phyloP scores from a whole-genome alignment of 2,113 vertebrate genomes.

The Tetrax tetrax region DNA sequence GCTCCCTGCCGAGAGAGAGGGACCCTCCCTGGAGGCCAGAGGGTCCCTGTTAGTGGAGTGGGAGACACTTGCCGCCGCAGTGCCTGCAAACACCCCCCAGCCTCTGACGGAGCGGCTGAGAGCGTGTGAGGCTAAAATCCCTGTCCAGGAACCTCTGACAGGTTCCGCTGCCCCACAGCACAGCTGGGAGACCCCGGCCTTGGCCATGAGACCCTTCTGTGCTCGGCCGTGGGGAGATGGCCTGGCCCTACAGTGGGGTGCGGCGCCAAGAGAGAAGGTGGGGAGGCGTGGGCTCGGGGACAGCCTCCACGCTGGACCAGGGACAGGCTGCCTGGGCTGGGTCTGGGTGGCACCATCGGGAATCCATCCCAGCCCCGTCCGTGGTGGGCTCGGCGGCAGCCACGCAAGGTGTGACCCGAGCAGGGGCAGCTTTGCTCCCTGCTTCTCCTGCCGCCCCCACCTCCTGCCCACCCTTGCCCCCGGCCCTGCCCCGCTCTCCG shows the following conservation, averaged over 20 bases:
- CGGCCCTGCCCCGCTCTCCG: not conserved
- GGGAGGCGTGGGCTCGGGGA: not conserved
- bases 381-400: fast-evolving
- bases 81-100: not conserved
- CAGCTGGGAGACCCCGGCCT: not conserved
- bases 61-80: not conserved
- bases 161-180: not conserved
- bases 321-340: too few species aligned
- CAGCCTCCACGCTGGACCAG: not conserved
- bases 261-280: not conserved
- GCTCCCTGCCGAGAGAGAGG: not conserved
- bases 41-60: not conserved
- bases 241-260: fast-evolving
- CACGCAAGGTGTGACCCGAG: fast-evolving
- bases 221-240: fast-evolving
- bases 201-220: fast-evolving
- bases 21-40: not conserved
- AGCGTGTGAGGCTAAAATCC: not conserved
- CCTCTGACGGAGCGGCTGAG: not conserved
- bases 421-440: not conserved
- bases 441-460: not conserved
- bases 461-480: not conserved
- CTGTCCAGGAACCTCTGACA: not conserved
- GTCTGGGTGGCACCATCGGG: fast-evolving
- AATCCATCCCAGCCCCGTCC: not conserved